Base-by-base conservation (phyloP, 2,113 vertebrate species). In the Corapipo altera region DNA sequence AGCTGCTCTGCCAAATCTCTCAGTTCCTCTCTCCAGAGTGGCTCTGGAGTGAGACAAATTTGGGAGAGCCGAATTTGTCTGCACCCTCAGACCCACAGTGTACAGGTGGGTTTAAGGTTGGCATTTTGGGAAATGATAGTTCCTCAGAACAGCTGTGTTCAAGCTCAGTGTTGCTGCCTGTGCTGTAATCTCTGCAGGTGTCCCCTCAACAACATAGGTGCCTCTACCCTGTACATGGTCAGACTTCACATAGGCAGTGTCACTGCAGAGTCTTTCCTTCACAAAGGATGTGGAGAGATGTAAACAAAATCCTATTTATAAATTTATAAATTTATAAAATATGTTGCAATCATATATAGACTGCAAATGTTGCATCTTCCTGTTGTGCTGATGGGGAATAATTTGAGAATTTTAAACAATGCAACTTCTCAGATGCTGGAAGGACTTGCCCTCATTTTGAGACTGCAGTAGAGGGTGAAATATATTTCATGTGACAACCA, bases 401-500 rank as follows among this genome's bases (percentile, higher is more conserved):
- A 86, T 78, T 71, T 64, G 44, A 89, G 61, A 84, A 86, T 92
- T 96, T 75, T 86, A 77, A 90, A 73, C 69, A 35, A 12, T 33
- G 46, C 39, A 59, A 69, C 44, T 91, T 89, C 84, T 70, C 67
- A 77, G 55, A 55, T 35, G 72, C 79, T 91, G 62, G 39, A 65
- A 95, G 92, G 58, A 16, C 52, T 84, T 92, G 83, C 88, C 95
- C 65, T 91, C 61, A 71, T 95, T 96, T 92, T 2, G 14, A 88
- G 92, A 58, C 30, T 79, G 48, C 55, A 94, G 37, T 44, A 90
- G 80, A 91, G 66, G 24, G 78, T 11, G 12, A 66, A 89, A 84
- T 94, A 49, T 28, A 94, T 93, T 93, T 94, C 91, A 62, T 75
- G 67, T 91, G 80, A 85, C 81, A 76, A 11, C 69, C 64, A 11